phyloP scores from a whole-genome alignment of 2,797 vertebrate genomes.

The Sardinella longiceps region DNA sequence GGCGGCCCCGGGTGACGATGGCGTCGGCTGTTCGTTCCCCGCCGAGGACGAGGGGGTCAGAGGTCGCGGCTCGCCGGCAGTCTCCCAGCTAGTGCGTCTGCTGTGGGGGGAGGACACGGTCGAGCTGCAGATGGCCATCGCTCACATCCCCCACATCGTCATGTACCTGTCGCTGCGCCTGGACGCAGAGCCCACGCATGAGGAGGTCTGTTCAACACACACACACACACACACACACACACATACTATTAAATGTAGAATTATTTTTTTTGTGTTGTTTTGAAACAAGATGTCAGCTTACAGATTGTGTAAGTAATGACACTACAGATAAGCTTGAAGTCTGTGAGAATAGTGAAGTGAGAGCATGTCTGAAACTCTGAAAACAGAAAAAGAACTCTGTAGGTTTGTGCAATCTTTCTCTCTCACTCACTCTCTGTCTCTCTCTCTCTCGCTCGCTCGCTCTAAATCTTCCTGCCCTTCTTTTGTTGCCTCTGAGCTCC shows the following conservation, averaged over 20 bases:
- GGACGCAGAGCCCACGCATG: slow-evolving; percentile 82
- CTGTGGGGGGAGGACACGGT: slow-evolving; percentile 84
- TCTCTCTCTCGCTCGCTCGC: no score
- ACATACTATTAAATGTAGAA: background rate
- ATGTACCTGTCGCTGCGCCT: slow-evolving; percentile 91
- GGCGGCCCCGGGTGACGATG: slow-evolving; percentile 55
- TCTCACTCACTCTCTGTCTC: no score
- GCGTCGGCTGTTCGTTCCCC: slow-evolving; percentile 26
- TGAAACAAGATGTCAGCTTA: background rate
- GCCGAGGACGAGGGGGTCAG: background rate
- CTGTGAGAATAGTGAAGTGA: background rate
- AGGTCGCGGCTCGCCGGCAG: slow-evolving; percentile 62
- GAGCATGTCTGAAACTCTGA: no score
- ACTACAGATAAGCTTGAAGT: background rate
- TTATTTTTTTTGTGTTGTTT: no score
- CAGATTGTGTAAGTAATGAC: background rate
- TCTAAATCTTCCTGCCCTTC: no score
- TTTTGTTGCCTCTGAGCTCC: no score
- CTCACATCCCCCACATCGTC: slow-evolving; percentile 80
- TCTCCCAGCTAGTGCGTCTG: slow-evolving; percentile 84
- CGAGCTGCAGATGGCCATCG: slow-evolving; percentile 77
- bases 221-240: background rate
- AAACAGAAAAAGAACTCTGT: no score
- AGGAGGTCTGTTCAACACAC: slow-evolving; percentile 70
- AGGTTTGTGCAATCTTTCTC: no score